A percentile compares a stretch with the other conserved stretches of the same genome.
These are phyloP conservation scores for Stercorarius parasiticus DNA, from an alignment of 2,113 vertebrate genomes.

Conservation along the genomic window DNA sequence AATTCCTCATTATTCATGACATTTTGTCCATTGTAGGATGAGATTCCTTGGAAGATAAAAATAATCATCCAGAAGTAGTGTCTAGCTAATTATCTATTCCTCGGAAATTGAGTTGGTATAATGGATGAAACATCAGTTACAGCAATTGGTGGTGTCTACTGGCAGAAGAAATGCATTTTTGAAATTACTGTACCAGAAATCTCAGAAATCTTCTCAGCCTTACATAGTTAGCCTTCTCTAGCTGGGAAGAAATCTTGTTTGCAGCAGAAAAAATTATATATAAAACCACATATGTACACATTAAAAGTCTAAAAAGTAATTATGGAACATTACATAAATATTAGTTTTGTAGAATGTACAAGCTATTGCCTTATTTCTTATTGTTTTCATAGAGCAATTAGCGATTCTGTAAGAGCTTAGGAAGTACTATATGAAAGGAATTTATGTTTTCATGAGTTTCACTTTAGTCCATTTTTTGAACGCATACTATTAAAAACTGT, in stretches of 20 bases:
- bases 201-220: neutral
- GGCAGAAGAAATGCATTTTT: slow-evolving; percentile 38
- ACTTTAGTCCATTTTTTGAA: neutral
- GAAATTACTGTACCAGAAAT: slow-evolving; percentile 19
- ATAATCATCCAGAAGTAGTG: slow-evolving; percentile 44
- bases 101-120: slow-evolving; percentile 23
- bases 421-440: neutral
- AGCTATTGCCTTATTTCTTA: neutral
- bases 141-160: neutral
- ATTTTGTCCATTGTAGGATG: slow-evolving; percentile 43
- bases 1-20: slow-evolving; percentile 34
- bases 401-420: neutral
- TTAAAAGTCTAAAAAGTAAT: neutral
- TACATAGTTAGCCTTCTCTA: neutral
- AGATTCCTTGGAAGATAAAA: slow-evolving; percentile 26
- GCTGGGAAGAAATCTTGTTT: neutral
- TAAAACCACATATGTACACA: accelerated
- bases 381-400: neutral
- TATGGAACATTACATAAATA: neutral
- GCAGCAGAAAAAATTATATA: neutral
- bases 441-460: neutral
- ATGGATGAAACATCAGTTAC: slow-evolving; percentile 59
- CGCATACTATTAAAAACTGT: neutral
- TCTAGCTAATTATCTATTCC: slow-evolving; percentile 61
- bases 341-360: neutral